Percentiles rank a stretch among this genome's conserved stretches.
Evolutionary conservation across 2,888 invertebrate species (phyloP).

Genomic region (Thereva unica): DNA sequence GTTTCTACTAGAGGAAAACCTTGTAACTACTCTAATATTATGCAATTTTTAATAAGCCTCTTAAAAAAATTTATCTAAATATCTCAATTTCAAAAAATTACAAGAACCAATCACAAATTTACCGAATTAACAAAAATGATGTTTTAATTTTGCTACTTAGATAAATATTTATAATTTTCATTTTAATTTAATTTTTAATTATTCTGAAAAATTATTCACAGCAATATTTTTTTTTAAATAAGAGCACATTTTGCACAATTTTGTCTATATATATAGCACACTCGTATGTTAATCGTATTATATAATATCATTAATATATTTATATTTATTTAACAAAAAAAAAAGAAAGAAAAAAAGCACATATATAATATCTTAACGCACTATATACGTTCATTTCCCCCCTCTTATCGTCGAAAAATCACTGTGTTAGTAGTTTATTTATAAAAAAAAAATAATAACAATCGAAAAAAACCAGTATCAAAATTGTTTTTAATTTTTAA

Average conservation of each 20-base stretch:
- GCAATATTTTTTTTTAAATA: constrained; percentile 7
- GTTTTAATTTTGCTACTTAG: neutral
- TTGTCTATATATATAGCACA: constrained; percentile 31
- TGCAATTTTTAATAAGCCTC: too few relatives aligned
- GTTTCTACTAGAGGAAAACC: too few relatives aligned
- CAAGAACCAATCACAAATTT: too few relatives aligned
- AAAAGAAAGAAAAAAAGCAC: neutral
- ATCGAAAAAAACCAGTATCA: too few relatives aligned
- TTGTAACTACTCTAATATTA: too few relatives aligned
- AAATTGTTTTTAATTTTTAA: too few relatives aligned
- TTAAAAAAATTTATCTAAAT: too few relatives aligned
- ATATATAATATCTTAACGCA: constrained; percentile 22
- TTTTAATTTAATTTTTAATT: neutral
- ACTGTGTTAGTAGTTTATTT: neutral
- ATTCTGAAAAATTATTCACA: neutral
- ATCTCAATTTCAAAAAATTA: too few relatives aligned
- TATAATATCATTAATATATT: constrained; percentile 19
- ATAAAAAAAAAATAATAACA: too few relatives aligned
- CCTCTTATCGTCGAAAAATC: constrained; percentile 18
- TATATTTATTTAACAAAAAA: too few relatives aligned
- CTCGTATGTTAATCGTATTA: constrained; percentile 34
- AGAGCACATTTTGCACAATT: constrained; percentile 24
- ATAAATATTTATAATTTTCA: neutral
- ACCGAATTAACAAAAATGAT: too few relatives aligned
- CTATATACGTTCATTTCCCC: constrained; percentile 20